A percentile compares a stretch with the other conserved stretches of the same genome.
Evolutionary conservation across 37 sponge, comb jelly and placozoan genomes (phyloP).

Genomic region (Aphrocallistes beatrix): DNA sequence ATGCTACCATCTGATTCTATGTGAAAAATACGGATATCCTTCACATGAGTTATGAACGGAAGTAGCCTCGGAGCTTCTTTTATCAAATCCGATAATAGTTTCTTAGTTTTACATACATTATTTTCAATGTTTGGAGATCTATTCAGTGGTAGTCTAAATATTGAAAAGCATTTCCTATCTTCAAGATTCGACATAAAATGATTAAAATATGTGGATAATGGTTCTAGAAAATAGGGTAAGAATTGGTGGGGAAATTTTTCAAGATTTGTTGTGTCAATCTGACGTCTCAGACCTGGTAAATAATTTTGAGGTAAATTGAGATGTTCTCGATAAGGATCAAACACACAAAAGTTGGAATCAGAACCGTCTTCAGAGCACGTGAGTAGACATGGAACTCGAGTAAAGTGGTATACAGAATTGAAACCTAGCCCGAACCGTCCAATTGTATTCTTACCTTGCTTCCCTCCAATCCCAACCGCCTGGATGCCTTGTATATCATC

Average conservation of each 20-base stretch:
- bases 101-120: not conserved
- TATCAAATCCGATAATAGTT: not conserved
- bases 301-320: not conserved
- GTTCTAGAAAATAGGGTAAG: not conserved
- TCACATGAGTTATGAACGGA: not conserved
- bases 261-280: not conserved
- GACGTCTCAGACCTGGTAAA: not conserved
- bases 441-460: conserved; percentile 20
- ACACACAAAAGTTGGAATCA: not conserved
- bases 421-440: not conserved
- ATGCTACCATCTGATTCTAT: not conserved
- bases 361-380: not conserved
- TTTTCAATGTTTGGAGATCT: not conserved
- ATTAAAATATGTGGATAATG: not conserved
- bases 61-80: conserved; percentile 7
- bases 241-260: not conserved
- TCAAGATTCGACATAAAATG: not conserved
- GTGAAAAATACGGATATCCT: not conserved
- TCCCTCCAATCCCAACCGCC: conserved; percentile 59
- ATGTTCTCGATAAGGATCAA: not conserved
- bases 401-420: conserved; percentile 2
- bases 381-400: not conserved
- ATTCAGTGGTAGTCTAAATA: not conserved
- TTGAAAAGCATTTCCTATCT: not conserved
- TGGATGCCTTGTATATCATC: conserved; percentile 52